Evolutionary conservation across 1,140 invertebrate species (phyloP), one percentile per base, ranked within the genome.

Genomic region (Nasonia giraulti): DNA sequence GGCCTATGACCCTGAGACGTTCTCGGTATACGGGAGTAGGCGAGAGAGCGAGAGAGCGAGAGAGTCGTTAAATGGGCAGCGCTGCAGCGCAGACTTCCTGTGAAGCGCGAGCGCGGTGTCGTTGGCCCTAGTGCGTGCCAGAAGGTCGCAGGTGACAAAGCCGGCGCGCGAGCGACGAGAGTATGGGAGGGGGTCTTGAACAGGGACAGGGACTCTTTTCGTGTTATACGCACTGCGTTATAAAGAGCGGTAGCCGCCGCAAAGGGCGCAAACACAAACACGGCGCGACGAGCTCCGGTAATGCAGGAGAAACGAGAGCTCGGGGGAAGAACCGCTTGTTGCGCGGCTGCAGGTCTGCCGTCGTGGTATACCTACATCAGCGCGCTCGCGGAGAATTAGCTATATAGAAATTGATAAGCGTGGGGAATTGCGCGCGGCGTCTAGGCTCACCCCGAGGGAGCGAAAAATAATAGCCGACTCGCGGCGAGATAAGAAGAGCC

Each of bases 1-100:
- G 80, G 80, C 73, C 81, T 83, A 77, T 83, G 81, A 83, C 81
- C 81, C 81, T 83, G 81, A 83, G 81, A 83, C 33, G 62, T 75
- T 82, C 80, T 75, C 55, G 55, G 74, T 83, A 74, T 33, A 71
- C 71, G 80, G n/a, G 33, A 75, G 44, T 31, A 62, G 33, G 79
- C 55, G 40, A 82, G 73, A 75, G n/a, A n/a, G n/a, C n/a, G n/a
- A n/a, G n/a, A n/a, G n/a, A n/a, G 27, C 1, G 44, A 5, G 10
- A 62, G 79, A 40, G 66, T 82, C 44, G 80, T 74, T 74, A 75
- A 81, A 74, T 82, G 47, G 80, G 17, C n/a, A n/a, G n/a, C n/a
- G n/a, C n/a, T n/a, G n/a, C 80, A 74, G 27, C 23, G 40, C 27
- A 81, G 71, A 83, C 81, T 83, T 83, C 73, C 81, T 83, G 47